A percentile compares a stretch with the other conserved stretches of the same genome.
phyloP scores from a whole-genome alignment of 2,113 vertebrate genomes.

The Chloroceryle aenea region DNA sequence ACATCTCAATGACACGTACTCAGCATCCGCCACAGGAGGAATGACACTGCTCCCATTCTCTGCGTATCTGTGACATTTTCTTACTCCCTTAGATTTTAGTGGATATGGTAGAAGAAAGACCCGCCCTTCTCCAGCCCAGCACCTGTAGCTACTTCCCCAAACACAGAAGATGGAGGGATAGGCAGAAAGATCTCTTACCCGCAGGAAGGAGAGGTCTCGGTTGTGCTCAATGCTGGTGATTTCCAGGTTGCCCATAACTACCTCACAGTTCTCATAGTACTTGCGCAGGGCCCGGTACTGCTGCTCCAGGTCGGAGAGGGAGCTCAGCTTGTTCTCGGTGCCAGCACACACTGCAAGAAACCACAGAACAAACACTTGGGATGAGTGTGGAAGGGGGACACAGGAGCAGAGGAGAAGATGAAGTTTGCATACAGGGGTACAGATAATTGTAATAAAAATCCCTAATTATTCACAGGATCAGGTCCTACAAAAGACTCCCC shows the following conservation, averaged over 20 bases:
- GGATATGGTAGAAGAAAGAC: not conserved
- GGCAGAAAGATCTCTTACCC: constrained; percentile 76
- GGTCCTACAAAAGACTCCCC: not conserved
- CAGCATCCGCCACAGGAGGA: not conserved
- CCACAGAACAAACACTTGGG: not conserved
- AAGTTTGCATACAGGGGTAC: not conserved
- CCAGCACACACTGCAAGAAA: constrained; percentile 89
- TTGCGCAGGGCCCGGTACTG: constrained; percentile 95
- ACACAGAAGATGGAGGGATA: not conserved
- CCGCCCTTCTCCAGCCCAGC: not conserved
- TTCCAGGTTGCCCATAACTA: constrained; percentile 98
- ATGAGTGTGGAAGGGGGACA: not conserved
- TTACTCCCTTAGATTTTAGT: not conserved
- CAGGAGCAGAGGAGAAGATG: not conserved
- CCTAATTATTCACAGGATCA: not conserved
- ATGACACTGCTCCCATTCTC: not conserved
- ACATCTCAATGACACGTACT: not conserved
- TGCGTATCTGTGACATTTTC: not conserved
- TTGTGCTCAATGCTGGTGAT: constrained; percentile 97
- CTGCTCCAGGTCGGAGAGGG: constrained; percentile 95
- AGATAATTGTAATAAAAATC: not conserved
- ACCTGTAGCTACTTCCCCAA: not conserved
- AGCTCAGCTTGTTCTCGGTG: constrained; percentile 97
- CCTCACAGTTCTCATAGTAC: constrained; percentile 97
- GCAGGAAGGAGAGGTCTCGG: constrained; percentile 93